These are phyloP conservation scores for Rynchops niger DNA, from an alignment of 2,113 vertebrate genomes.

Conservation along the genomic window DNA sequence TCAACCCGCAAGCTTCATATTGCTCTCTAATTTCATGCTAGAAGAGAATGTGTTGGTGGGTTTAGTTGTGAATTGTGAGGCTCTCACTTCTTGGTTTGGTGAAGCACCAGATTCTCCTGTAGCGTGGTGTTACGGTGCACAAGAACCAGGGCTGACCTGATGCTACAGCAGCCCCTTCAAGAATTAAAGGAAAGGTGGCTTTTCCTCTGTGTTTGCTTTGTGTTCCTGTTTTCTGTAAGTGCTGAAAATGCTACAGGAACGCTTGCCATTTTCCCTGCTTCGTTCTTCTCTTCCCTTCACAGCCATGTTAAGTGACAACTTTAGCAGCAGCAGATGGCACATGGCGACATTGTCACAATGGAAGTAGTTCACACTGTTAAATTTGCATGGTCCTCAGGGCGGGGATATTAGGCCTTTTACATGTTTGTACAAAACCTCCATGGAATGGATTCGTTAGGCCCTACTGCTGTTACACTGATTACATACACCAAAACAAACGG, in stretches of 20 bases:
- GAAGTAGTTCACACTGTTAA: not conserved
- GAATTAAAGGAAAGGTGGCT: not conserved
- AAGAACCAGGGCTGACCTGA: not conserved
- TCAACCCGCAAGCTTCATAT: not conserved
- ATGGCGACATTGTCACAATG: rapidly evolving
- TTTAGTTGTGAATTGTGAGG: not conserved
- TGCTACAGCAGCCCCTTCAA: not conserved
- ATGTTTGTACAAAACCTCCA: not conserved
- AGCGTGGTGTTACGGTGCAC: rapidly evolving
- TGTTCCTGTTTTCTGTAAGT: not conserved
- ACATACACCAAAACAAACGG: not conserved
- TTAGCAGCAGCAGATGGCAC: not conserved
- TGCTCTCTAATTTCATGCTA: not conserved
- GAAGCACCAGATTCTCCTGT: not conserved
- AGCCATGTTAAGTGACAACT: not conserved
- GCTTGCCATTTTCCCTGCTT: not conserved
- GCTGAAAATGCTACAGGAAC: not conserved
- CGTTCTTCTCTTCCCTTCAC: not conserved
- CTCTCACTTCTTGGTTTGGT: not conserved
- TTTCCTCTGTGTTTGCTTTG: not conserved
- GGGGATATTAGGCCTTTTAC: not conserved
- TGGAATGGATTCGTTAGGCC: not conserved
- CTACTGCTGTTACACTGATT: not conserved
- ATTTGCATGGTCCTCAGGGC: not conserved
- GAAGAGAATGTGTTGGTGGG: not conserved